Conservation (phyloP, 1,140 invertebrate species). For the Drosophila suzukii region DNA sequence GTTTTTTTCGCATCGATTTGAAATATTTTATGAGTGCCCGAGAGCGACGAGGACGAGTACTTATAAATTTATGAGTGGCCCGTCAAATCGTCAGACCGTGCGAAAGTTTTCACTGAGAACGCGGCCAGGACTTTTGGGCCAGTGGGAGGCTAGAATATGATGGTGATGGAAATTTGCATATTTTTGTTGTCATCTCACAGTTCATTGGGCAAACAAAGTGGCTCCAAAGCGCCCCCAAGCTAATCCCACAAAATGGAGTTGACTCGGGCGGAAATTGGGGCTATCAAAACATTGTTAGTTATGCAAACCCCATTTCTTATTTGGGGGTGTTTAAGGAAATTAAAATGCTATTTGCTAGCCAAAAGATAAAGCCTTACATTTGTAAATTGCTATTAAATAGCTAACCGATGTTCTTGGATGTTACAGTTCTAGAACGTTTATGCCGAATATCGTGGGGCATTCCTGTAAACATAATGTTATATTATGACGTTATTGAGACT, state of each 20-base stretch:
- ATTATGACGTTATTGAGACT: too few species aligned
- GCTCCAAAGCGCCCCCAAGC: not conserved
- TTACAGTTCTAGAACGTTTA: too few species aligned
- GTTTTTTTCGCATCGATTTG: slow-evolving; percentile 63
- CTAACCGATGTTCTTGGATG: too few species aligned
- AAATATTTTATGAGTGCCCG: slow-evolving; percentile 64
- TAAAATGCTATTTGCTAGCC: too few species aligned
- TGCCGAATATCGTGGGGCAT: too few species aligned
- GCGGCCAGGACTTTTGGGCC: slow-evolving; percentile 7
- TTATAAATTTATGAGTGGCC: slow-evolving; percentile 79
- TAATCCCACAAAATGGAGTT: slow-evolving; percentile 9
- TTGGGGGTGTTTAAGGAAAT: not conserved
- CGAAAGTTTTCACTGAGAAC: slow-evolving; percentile 64
- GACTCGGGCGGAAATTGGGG: not conserved
- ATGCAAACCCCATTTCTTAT: not conserved
- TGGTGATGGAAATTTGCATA: slow-evolving; percentile 39
- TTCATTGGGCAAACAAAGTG: slow-evolving; percentile 41
- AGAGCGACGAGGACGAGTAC: slow-evolving; percentile 39
- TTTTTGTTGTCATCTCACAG: slow-evolving; percentile 41
- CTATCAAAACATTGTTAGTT: not conserved
- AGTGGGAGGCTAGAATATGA: slow-evolving; percentile 18
- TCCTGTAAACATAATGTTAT: too few species aligned
- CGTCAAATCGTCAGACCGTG: slow-evolving; percentile 63
- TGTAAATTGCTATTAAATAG: too few species aligned
- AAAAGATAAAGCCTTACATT: too few species aligned